A percentile compares a stretch with the other conserved stretches of the same genome.
phyloP scores from a whole-genome alignment of 2,113 vertebrate species.

The Columba livia region DNA sequence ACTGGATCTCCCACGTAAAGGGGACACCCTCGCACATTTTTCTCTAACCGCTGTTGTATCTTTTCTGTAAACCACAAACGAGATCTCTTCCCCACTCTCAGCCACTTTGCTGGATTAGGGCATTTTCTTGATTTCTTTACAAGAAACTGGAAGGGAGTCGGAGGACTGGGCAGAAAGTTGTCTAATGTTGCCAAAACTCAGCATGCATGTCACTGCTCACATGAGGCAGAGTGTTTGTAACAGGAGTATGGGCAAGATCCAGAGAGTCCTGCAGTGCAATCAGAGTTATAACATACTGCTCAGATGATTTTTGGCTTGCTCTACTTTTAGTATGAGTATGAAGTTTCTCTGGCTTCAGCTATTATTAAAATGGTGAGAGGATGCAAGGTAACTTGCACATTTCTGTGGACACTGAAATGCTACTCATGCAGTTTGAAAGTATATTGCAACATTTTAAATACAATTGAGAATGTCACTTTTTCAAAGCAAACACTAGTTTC shows the following conservation, averaged over 20 bases:
- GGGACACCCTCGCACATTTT: not conserved
- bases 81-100: not conserved
- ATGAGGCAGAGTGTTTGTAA: not conserved
- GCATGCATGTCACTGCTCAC: not conserved
- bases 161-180: not conserved
- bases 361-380: not conserved
- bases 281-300: not conserved
- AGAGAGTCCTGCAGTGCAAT: not conserved
- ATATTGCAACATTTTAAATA: not conserved
- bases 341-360: conserved; percentile 29
- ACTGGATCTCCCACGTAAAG: not conserved
- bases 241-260: not conserved
- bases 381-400: not conserved
- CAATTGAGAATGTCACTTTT: not conserved
- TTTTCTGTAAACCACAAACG: not conserved
- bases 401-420: not conserved
- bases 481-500: not conserved
- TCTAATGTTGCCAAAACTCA: conserved; percentile 14
- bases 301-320: conserved; percentile 18
- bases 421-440: not conserved
- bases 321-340: not conserved
- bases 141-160: not conserved
- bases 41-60: not conserved
- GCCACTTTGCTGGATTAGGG: not conserved
- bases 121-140: conserved; percentile 12